Conservation (phyloP, 2,888 invertebrate species). For the Nemotelus pantherinus region DNA sequence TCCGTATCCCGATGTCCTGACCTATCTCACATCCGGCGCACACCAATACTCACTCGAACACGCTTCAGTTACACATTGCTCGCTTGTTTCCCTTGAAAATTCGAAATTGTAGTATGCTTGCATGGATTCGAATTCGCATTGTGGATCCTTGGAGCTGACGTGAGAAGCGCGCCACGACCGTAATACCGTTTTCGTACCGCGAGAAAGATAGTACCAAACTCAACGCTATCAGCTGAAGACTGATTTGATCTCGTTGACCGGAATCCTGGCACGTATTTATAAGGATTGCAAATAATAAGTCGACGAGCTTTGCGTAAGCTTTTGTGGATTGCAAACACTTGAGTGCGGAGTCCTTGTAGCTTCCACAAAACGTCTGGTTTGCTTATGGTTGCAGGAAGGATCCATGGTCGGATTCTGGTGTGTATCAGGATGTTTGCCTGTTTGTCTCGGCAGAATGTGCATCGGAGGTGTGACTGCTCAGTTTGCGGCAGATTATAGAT, state of each 20-base stretch:
- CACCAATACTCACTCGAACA: no score
- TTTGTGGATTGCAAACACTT: constrained; percentile 18
- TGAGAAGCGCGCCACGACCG: neutral
- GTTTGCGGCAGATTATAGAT: no score
- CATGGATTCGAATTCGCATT: neutral
- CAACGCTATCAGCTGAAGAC: constrained; percentile 6
- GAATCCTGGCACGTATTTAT: constrained; percentile 24
- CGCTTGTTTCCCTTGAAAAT: neutral
- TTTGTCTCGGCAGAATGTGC: no score
- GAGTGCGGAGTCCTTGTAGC: no score
- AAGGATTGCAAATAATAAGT: constrained; percentile 12
- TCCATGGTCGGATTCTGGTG: no score
- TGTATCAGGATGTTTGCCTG: no score
- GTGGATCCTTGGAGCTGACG: neutral
- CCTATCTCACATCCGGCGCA: no score
- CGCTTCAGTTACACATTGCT: neutral
- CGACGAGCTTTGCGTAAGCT: constrained; percentile 19
- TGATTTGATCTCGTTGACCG: constrained; percentile 19
- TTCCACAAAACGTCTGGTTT: no score
- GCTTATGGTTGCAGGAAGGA: no score
- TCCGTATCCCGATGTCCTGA: no score
- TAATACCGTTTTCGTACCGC: neutral
- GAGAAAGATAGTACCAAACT: no score
- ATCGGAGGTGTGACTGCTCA: no score
- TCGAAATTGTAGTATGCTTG: neutral